Evolutionary conservation across 2,113 vertebrate species (phyloP), one percentile per base, ranked within the genome.

Genomic region (Microcebus lehilahytsara): DNA sequence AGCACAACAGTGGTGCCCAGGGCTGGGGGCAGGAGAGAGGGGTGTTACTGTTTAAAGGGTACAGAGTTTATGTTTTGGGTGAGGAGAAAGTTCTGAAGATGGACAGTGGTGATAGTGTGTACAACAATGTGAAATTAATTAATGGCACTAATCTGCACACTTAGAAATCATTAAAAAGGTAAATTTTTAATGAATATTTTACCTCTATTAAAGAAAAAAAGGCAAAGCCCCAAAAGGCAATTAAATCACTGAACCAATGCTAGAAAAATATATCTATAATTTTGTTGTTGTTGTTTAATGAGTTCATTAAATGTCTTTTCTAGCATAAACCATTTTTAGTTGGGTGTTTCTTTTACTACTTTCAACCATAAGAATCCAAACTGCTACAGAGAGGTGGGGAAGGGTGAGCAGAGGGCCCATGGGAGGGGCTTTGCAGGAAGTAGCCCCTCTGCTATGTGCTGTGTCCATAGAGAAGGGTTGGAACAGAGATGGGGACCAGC

Each of bases 261-360:
- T 91, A 56, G 60, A 85, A 88, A 27, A 7, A 72, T 22, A 17
- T 87, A 66, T 60, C 7, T 95, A 42, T 64, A 88, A 81, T 19
- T 46, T 8, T 46, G 42, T 46, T 46, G 42, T 46, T 64, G 60
- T 78, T 95, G 0, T 92, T 89, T 85, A 72, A 1, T 49, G 56
- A 91, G 22, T 93, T 83, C 20, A 97, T 96, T 94, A 97, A 98
- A 96, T 85, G 23, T 60, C 32, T 91, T 78, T 46, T 93, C 13
- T 96, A 58, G 7, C 72, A 78, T 72, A 90, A 94, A 60, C 22
- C 78, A 69, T 23, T 95, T 91, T 71, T 69, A 78, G 32, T 49
- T 80, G 51, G 7, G 9, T 69, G 81, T 97, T 96, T 94, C 74
- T 97, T 96, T 91, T 49, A 91, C 93, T 51, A 49, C n/a, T 85